phyloP scores from a whole-genome alignment of 2,888 invertebrate species.

The Junonia oenone region DNA sequence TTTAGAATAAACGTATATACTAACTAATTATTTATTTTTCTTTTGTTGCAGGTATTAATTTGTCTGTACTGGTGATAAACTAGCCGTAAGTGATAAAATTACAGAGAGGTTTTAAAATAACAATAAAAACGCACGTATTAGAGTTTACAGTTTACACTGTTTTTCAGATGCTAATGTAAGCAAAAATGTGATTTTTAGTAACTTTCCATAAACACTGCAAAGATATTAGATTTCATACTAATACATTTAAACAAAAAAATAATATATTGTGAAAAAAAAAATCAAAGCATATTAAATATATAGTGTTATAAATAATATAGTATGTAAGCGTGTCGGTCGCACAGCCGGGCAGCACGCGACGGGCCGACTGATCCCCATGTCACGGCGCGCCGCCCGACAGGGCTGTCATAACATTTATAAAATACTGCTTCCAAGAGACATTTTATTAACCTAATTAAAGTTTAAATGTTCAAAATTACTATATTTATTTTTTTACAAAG shows the following conservation, averaged over 20 bases:
- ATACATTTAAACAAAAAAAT: not conserved
- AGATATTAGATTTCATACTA: too few relatives aligned
- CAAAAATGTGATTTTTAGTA: too few relatives aligned
- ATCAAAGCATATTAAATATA: not conserved
- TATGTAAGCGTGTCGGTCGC: slow-evolving; percentile 30
- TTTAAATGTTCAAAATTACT: not conserved
- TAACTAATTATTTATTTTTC: slow-evolving; percentile 10
- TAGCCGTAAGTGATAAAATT: not conserved
- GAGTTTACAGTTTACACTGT: too few relatives aligned
- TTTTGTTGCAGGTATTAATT: slow-evolving; percentile 37
- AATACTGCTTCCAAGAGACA: not conserved
- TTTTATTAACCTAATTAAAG: not conserved
- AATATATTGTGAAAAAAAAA: not conserved
- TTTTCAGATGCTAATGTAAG: too few relatives aligned
- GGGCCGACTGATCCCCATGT: slow-evolving; percentile 18
- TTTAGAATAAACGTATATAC: not conserved
- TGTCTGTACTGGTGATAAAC: not conserved
- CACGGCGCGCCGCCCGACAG: slow-evolving; percentile 13
- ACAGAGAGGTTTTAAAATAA: not conserved
- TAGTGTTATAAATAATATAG: not conserved
- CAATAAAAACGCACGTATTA: too few relatives aligned
- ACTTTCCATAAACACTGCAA: too few relatives aligned
- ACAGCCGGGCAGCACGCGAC: slow-evolving; percentile 43
- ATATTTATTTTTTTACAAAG: too few relatives aligned
- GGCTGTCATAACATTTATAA: slow-evolving; percentile 4